Conservation (phyloP, 1,140 invertebrate species). For the Calycopis cecrops region DNA sequence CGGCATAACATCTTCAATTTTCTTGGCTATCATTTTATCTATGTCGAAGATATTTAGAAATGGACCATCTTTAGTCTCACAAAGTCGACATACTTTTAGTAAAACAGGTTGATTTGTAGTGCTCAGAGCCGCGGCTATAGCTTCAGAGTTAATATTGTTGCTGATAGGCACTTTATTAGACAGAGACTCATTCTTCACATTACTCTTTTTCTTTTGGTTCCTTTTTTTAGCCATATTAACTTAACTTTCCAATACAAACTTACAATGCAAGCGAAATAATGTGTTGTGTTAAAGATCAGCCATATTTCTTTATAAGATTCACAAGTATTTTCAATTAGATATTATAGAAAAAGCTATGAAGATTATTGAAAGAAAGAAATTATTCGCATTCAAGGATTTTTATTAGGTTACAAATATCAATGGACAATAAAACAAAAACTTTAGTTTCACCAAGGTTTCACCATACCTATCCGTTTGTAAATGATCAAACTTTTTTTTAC, state of each 20-base stretch:
- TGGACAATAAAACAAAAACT: too few species aligned
- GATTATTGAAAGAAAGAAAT: too few species aligned
- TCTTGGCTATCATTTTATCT: constrained; percentile 51
- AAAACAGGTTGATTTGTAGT: constrained; percentile 36
- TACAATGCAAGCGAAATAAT: background rate
- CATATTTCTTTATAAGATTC: constrained; percentile 9
- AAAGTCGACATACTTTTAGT: constrained; percentile 59
- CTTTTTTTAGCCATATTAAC: constrained; percentile 53
- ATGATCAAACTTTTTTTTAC: too few species aligned
- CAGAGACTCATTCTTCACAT: constrained; percentile 23
- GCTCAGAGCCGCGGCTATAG: constrained; percentile 39
- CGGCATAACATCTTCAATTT: constrained; percentile 62
- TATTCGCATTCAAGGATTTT: too few species aligned
- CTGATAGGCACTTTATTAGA: constrained; percentile 17
- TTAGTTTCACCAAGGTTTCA: too few species aligned
- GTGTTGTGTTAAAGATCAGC: constrained; percentile 14
- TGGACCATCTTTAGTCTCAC: constrained; percentile 61
- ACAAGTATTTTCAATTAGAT: too few species aligned
- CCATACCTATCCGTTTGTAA: too few species aligned
- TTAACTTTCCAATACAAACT: constrained; percentile 19
- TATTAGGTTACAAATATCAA: too few species aligned
- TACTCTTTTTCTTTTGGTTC: constrained; percentile 31
- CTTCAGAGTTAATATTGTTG: constrained; percentile 34
- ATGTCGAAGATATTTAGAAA: constrained; percentile 64
- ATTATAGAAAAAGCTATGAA: too few species aligned